phyloP scores from a whole-genome alignment of 2,113 vertebrate species.

The Platichthys stellatus region DNA sequence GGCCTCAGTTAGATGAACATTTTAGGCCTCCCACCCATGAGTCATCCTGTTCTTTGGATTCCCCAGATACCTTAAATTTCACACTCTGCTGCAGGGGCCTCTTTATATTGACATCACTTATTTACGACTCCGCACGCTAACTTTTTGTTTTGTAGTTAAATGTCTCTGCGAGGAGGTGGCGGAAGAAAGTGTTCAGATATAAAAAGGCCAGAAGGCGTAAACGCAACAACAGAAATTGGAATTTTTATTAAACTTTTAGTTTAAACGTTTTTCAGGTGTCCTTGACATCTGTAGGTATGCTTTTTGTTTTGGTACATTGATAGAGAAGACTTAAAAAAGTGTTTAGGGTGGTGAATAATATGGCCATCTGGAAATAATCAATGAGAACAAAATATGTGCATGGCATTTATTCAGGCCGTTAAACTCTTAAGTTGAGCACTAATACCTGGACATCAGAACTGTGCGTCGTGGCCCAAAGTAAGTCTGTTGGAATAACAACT shows the following conservation, averaged over 20 bases:
- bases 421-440: not conserved
- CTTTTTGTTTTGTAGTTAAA: not conserved
- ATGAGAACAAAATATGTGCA: not conserved
- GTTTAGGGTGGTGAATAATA: not conserved
- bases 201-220: no score
- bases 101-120: constrained; percentile 7
- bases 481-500: not conserved
- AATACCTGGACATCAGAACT: not conserved
- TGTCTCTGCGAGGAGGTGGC: not conserved
- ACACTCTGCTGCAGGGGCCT: constrained; percentile 11
- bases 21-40: constrained; percentile 16
- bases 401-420: not conserved
- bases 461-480: not conserved
- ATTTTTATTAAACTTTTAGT: not conserved
- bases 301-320: not conserved
- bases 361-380: not conserved
- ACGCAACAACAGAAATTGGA: not conserved
- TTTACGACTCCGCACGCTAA: constrained; percentile 1
- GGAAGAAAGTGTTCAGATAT: not conserved
- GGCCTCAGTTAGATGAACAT: constrained; percentile 24
- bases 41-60: constrained; percentile 37
- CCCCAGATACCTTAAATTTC: constrained; percentile 34
- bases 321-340: not conserved
- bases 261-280: not conserved
- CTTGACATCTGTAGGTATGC: not conserved